Evolutionary conservation across 2,888 invertebrate species (phyloP).

Genomic region (Congeria kusceri): DNA sequence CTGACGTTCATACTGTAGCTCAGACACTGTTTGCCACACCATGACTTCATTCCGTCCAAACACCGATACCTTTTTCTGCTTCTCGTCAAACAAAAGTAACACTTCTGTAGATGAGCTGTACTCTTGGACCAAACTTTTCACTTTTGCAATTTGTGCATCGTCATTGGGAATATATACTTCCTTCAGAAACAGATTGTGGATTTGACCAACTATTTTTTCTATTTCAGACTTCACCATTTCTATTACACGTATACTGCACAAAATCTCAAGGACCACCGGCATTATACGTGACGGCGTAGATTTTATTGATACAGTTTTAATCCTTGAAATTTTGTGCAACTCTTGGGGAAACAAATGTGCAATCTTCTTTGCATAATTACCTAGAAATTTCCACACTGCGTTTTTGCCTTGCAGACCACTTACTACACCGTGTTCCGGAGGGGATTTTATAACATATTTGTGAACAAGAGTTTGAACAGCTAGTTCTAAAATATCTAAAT

Average conservation of each 20-base stretch:
- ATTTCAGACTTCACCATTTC: constrained; percentile 48
- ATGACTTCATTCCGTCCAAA: constrained; percentile 38
- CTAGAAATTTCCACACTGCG: constrained; percentile 57
- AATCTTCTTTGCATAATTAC: constrained; percentile 60
- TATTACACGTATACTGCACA: constrained; percentile 50
- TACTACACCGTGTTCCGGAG: constrained; percentile 44
- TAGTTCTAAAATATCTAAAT: constrained; percentile 51
- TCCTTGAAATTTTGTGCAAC: constrained; percentile 27
- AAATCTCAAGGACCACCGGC: constrained; percentile 47
- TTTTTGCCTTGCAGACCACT: constrained; percentile 56
- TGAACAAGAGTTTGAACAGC: constrained; percentile 54
- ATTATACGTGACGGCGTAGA: constrained; percentile 40
- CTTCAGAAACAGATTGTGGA: constrained; percentile 51
- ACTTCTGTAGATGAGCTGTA: constrained; percentile 37
- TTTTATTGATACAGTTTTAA: constrained; percentile 52
- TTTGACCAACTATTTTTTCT: constrained; percentile 51
- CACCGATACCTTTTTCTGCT: constrained; percentile 27
- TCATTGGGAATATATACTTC: constrained; percentile 31
- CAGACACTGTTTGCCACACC: constrained; percentile 34
- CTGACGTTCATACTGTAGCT: constrained; percentile 22
- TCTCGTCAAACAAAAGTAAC: constrained; percentile 51
- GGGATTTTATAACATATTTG: constrained; percentile 45
- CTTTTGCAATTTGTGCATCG: constrained; percentile 18
- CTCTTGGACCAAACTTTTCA: constrained; percentile 32
- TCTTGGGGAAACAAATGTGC: constrained; percentile 50